phyloP scores from a whole-genome alignment of 2,797 vertebrate species.

The Tarsius wallacei region DNA sequence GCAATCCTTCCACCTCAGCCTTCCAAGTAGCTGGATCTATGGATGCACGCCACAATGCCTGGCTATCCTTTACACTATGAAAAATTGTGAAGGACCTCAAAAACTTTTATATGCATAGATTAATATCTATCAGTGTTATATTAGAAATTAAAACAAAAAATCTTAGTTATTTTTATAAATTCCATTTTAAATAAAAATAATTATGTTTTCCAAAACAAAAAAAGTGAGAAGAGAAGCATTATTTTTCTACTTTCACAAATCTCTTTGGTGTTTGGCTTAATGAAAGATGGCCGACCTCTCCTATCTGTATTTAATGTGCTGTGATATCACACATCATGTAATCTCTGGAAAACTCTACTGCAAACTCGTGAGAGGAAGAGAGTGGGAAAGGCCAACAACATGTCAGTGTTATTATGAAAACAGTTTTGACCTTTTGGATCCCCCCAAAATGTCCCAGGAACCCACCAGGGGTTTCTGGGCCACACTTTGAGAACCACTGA shows the following conservation, averaged over 20 bases:
- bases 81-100: background rate
- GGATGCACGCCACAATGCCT: too few species aligned
- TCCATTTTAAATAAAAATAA: background rate
- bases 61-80: background rate
- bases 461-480: background rate
- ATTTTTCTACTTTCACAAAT: background rate
- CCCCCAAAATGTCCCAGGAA: background rate
- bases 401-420: background rate
- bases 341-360: background rate
- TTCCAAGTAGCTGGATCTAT: too few species aligned
- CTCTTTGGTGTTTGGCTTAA: background rate
- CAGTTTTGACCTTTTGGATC: background rate
- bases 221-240: background rate
- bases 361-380: background rate
- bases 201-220: background rate
- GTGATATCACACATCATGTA: background rate
- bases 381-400: background rate
- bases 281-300: background rate
- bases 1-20: too few species aligned
- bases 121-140: background rate
- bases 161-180: background rate
- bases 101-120: background rate
- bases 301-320: background rate
- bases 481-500: background rate
- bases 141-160: conserved; percentile 25